Evolutionary conservation across 2,113 vertebrate species (phyloP).

Genomic region (Sardina pilchardus): DNA sequence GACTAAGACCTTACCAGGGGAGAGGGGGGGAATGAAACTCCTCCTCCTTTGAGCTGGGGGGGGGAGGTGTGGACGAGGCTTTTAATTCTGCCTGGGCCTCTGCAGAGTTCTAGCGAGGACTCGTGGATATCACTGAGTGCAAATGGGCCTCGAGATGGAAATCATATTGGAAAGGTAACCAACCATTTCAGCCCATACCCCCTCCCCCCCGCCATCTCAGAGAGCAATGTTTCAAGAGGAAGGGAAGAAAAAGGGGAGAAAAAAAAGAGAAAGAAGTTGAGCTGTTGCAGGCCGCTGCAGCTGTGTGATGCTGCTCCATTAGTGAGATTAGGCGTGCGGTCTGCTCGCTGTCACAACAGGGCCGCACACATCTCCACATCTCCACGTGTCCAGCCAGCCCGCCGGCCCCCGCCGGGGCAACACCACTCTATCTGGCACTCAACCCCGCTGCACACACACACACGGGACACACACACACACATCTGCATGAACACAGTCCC

Average conservation of each 20-base stretch:
- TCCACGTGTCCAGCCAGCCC: too few species aligned
- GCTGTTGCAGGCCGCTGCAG: conserved; percentile 24
- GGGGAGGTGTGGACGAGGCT: neutral
- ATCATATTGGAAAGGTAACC: conserved; percentile 33
- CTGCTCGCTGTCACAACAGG: conserved; percentile 9
- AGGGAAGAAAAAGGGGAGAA: too few species aligned
- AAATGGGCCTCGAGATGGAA: conserved; percentile 20
- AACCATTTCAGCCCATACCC: conserved; percentile 16
- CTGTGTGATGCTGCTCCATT: conserved; percentile 30
- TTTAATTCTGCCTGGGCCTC: conserved; percentile 7
- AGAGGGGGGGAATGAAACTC: conserved; percentile 13
- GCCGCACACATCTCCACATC: conserved; percentile 22
- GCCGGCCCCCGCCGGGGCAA: neutral
- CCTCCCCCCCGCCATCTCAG: conserved; percentile 4
- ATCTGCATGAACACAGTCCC: too few species aligned
- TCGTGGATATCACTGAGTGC: neutral
- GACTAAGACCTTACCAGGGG: neutral
- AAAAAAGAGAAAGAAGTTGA: neutral
- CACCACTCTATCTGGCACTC: neutral
- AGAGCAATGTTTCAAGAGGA: conserved; percentile 19
- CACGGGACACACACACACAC: neutral
- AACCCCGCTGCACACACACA: neutral
- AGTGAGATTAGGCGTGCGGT: conserved; percentile 41
- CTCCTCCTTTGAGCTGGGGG: conserved; percentile 36
- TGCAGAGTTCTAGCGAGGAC: neutral